Percentiles rank a stretch among this genome's conserved stretches.
Conservation (phyloP, 2,888 invertebrate genomes). For the Horisme vitalbata region DNA sequence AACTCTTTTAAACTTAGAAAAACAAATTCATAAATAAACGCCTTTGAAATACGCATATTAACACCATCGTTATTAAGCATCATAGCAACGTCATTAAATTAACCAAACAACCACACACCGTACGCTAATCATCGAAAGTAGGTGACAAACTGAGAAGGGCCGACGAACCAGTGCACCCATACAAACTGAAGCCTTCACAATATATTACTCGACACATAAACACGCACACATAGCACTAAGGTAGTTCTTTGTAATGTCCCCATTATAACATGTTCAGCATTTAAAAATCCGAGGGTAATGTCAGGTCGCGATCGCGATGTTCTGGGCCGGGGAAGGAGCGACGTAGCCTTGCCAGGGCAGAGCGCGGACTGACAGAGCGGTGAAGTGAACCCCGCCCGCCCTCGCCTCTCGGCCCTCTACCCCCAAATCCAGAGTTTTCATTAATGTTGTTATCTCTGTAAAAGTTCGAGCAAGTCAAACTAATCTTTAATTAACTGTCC, state of each 20-base stretch:
- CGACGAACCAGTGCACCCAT: slow-evolving; percentile 70
- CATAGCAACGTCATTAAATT: slow-evolving; percentile 44
- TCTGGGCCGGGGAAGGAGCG: slow-evolving; percentile 30
- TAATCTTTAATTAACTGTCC: slow-evolving; percentile 79
- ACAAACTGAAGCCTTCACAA: slow-evolving; percentile 63
- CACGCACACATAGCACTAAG: slow-evolving; percentile 59
- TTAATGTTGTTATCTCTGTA: slow-evolving; percentile 80
- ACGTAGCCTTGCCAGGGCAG: slow-evolving; percentile 46
- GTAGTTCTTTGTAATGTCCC: slow-evolving; percentile 38
- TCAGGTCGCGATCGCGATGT: slow-evolving; percentile 51
- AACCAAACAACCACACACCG: slow-evolving; percentile 46
- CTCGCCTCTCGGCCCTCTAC: slow-evolving; percentile 62
- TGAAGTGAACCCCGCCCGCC: slow-evolving; percentile 57
- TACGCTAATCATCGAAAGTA: slow-evolving; percentile 63
- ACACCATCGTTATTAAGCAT: slow-evolving; percentile 41
- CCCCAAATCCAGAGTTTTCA: slow-evolving; percentile 79
- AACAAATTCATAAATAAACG: too few relatives aligned
- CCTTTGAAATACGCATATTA: neutral
- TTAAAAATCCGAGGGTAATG: slow-evolving; percentile 41
- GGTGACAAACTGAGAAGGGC: slow-evolving; percentile 59
- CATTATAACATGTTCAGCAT: slow-evolving; percentile 40
- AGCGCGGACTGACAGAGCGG: slow-evolving; percentile 65
- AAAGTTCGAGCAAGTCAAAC: slow-evolving; percentile 74
- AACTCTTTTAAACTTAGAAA: too few relatives aligned
- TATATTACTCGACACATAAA: slow-evolving; percentile 59